phyloP scores from a whole-genome alignment of 1,140 invertebrate species.

The Mercenaria mercenaria region DNA sequence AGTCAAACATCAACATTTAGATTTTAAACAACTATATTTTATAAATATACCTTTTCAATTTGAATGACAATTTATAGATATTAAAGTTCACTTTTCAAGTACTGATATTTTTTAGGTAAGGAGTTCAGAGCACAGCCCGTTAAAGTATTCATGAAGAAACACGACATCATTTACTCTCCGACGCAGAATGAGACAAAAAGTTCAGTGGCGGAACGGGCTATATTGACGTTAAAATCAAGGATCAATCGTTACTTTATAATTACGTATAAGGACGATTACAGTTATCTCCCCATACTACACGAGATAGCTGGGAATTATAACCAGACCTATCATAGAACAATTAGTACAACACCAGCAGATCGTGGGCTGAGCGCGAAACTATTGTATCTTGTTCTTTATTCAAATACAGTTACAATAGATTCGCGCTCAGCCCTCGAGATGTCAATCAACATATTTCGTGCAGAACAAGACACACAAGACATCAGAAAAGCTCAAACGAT shows the following conservation, averaged over 20 bases:
- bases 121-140: constrained; percentile 25
- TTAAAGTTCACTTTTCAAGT: neutral
- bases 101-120: neutral
- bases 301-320: constrained; percentile 27
- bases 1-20: neutral
- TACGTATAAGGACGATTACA: neutral
- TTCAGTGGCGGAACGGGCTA: neutral
- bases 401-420: no score
- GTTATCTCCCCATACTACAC: constrained; percentile 13
- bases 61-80: neutral
- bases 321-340: constrained; percentile 40
- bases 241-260: neutral
- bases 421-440: no score
- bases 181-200: constrained; percentile 28
- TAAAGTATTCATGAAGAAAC: constrained; percentile 15
- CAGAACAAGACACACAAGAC: neutral
- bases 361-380: neutral
- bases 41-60: neutral
- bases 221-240: neutral
- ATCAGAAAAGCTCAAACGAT: neutral
- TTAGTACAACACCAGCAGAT: neutral
- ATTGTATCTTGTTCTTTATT: no score
- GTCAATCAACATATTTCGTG: constrained; percentile 10
- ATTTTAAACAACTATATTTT: neutral
- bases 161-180: neutral